Percentiles rank a stretch among this genome's conserved stretches.
Conservation (phyloP, 2,888 invertebrate genomes). For the Entomobrya multifasciata region DNA sequence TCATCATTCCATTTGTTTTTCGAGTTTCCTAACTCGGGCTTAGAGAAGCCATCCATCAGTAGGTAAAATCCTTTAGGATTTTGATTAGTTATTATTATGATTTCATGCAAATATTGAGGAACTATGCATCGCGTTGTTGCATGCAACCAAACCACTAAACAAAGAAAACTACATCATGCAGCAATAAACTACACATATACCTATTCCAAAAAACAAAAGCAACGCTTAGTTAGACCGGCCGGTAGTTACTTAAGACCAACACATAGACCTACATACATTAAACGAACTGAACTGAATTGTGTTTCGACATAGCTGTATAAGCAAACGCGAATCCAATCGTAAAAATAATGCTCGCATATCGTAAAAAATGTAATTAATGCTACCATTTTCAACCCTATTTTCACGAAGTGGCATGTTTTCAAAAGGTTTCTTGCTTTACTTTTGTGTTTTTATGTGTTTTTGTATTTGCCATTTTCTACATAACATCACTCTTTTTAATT, state of each 20-base stretch:
- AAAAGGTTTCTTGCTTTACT: neutral
- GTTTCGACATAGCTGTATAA: neutral
- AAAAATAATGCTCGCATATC: too few relatives aligned
- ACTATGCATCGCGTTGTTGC: neutral
- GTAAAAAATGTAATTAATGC: constrained; percentile 11
- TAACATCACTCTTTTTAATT: neutral
- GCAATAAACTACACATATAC: neutral
- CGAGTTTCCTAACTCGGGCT: too few relatives aligned
- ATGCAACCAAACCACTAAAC: too few relatives aligned
- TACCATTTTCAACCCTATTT: neutral
- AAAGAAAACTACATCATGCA: neutral
- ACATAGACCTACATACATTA: too few relatives aligned
- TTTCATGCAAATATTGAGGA: constrained; percentile 43
- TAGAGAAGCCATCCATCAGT: too few relatives aligned
- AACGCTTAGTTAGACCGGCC: neutral
- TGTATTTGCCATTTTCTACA: neutral
- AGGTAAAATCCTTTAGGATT: constrained; percentile 53
- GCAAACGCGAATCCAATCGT: neutral
- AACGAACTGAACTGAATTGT: too few relatives aligned
- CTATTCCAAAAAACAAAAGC: neutral
- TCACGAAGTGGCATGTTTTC: constrained; percentile 9
- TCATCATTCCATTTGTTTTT: neutral
- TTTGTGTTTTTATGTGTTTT: neutral
- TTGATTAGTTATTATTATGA: constrained; percentile 58
- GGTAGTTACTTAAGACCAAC: too few relatives aligned